Percentiles rank a stretch among this genome's conserved stretches.
Conservation (phyloP, 2,888 invertebrate genomes). For the Thecophora atra region DNA sequence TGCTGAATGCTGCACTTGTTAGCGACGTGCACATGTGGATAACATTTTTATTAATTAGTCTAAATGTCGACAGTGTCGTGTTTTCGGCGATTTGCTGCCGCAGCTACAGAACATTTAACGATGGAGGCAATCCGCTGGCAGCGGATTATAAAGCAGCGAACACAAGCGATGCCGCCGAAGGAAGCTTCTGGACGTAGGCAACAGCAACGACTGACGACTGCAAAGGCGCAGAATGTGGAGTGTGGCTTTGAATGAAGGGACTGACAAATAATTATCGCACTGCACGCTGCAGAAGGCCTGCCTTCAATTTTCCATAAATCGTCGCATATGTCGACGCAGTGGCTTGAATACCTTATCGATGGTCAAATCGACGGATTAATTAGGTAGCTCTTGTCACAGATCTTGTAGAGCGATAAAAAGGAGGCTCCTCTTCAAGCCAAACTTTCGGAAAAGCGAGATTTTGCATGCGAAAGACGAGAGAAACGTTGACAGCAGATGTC, state of each 20-base stretch:
- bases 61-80: constrained; percentile 46
- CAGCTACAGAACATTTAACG: neutral
- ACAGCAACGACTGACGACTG: constrained; percentile 41
- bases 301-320: constrained; percentile 11
- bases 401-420: constrained; percentile 7
- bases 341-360: constrained; percentile 4
- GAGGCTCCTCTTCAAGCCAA: neutral
- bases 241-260: neutral
- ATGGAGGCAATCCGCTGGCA: neutral
- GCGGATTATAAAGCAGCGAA: constrained; percentile 14
- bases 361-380: constrained; percentile 30
- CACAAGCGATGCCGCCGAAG: no score
- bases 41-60: constrained; percentile 48
- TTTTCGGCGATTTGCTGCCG: constrained; percentile 21
- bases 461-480: constrained; percentile 41
- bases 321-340: neutral
- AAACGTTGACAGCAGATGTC: constrained; percentile 49
- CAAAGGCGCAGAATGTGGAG: constrained; percentile 36
- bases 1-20: constrained; percentile 37
- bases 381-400: constrained; percentile 30
- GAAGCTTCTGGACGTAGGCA: constrained; percentile 23
- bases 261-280: constrained; percentile 18
- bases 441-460: constrained; percentile 44
- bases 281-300: neutral
- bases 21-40: constrained; percentile 44